These are phyloP conservation scores for Caenorhabditis tropicalis DNA, from an alignment of 1,140 invertebrate genomes.

Conservation along the genomic window DNA sequence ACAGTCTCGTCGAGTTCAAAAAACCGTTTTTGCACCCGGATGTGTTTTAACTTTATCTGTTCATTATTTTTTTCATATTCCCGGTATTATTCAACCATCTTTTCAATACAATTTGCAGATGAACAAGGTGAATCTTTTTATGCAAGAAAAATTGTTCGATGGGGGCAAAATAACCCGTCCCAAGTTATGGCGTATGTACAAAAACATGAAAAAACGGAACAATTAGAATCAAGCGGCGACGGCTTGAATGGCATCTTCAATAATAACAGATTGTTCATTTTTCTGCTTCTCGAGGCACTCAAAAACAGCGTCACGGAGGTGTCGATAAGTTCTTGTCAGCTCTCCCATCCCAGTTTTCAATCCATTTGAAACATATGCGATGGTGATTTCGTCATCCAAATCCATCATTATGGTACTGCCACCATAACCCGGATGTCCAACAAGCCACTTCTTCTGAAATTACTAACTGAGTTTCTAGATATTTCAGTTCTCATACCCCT, in stretches of 20 bases:
- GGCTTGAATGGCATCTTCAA: background rate
- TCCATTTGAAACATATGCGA: slow-evolving; percentile 67
- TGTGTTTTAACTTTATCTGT: slow-evolving; percentile 37
- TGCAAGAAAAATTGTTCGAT: slow-evolving; percentile 4
- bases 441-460: slow-evolving; percentile 62
- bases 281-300: slow-evolving; percentile 52
- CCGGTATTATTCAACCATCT: slow-evolving; percentile 23
- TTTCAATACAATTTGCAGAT: slow-evolving; percentile 5
- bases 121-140: background rate
- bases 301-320: slow-evolving; percentile 52
- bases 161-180: background rate
- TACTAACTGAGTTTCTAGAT: background rate
- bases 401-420: slow-evolving; percentile 66
- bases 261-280: background rate
- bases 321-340: slow-evolving; percentile 64
- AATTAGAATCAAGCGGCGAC: background rate
- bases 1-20: background rate
- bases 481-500: slow-evolving; percentile 4
- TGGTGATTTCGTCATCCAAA: slow-evolving; percentile 60
- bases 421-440: slow-evolving; percentile 67
- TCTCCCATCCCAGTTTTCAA: slow-evolving; percentile 69
- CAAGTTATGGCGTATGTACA: slow-evolving; percentile 26
- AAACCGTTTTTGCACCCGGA: background rate
- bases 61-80: background rate
- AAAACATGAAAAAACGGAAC: background rate